Percentiles rank a stretch among this genome's conserved stretches.
Conservation (phyloP, 2,797 vertebrate genomes). For the Arremon aurantiirostris region DNA sequence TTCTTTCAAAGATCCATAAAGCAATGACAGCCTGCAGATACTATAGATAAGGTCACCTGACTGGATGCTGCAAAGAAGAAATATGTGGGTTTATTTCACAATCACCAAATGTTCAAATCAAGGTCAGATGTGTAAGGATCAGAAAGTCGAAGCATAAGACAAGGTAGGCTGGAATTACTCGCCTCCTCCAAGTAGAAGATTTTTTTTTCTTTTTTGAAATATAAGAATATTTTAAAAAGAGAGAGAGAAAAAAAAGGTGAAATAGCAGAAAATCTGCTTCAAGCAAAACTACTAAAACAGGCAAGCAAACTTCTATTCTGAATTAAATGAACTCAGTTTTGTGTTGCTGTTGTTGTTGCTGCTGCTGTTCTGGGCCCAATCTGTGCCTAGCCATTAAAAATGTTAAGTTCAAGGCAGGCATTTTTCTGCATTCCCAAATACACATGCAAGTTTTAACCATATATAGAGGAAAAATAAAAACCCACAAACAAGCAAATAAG, state of each 20-base stretch:
- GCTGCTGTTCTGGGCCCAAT: background rate
- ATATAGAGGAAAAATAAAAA: background rate
- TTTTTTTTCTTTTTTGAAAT: background rate
- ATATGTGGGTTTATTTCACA: background rate
- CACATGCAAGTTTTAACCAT: background rate
- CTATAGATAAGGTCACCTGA: background rate
- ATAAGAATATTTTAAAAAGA: background rate
- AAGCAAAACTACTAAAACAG: background rate
- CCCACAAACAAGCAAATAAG: background rate
- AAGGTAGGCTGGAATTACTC: background rate
- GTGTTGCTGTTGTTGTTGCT: background rate
- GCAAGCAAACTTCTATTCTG: background rate
- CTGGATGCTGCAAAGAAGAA: background rate
- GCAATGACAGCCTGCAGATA: background rate
- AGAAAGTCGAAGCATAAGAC: background rate
- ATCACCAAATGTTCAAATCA: background rate
- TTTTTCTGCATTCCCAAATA: background rate
- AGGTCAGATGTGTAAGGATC: fast-evolving
- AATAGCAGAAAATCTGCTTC: background rate
- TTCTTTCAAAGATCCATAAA: background rate
- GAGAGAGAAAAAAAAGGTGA: fast-evolving
- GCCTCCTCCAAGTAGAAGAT: background rate
- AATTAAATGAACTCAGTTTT: background rate
- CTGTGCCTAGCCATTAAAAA: background rate
- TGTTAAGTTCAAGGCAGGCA: fast-evolving